A percentile compares a stretch with the other conserved stretches of the same genome.
Evolutionary conservation across 2,113 vertebrate species (phyloP).

Genomic region (Nansenia antarctica): DNA sequence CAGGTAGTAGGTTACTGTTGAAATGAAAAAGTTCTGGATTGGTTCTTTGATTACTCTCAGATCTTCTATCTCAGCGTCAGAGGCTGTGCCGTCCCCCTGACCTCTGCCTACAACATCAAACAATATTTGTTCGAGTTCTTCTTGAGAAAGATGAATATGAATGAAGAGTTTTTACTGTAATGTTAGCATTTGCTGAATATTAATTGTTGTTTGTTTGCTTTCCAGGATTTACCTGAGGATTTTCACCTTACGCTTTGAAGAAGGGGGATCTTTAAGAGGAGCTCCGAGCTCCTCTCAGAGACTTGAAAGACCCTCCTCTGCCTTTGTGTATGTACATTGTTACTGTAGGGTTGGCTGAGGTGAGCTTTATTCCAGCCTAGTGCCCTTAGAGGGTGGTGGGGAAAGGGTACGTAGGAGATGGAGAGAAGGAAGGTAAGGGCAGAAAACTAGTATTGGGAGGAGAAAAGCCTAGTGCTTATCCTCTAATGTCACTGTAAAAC

Average conservation of each 20-base stretch:
- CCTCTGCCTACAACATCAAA: neutral
- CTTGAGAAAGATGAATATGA: neutral
- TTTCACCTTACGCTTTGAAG: constrained; percentile 32
- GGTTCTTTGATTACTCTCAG: neutral
- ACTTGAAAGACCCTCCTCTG: constrained; percentile 21
- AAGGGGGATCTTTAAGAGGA: constrained; percentile 1
- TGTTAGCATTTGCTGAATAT: constrained; percentile 28
- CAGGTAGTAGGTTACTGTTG: neutral
- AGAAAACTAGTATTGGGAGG: constrained; percentile 20
- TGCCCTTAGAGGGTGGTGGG: neutral
- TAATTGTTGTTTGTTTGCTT: constrained; percentile 48
- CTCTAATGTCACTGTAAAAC: constrained; percentile 15
- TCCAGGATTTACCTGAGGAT: constrained; percentile 71
- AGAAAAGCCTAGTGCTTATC: constrained; percentile 18
- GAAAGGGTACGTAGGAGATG: constrained; percentile 47
- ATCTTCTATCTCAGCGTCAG: neutral
- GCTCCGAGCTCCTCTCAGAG: neutral
- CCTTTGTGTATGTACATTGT: constrained; percentile 26
- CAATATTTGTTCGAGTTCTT: neutral
- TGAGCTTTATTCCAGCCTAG: constrained; percentile 20
- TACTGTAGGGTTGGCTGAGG: constrained; percentile 16
- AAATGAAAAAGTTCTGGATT: neutral
- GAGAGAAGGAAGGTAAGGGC: constrained; percentile 39
- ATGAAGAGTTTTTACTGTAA: neutral
- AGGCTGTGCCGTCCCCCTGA: neutral